These are phyloP conservation scores for Festucalex cinctus DNA, from an alignment of 2,113 vertebrate genomes.

Conservation along the genomic window DNA sequence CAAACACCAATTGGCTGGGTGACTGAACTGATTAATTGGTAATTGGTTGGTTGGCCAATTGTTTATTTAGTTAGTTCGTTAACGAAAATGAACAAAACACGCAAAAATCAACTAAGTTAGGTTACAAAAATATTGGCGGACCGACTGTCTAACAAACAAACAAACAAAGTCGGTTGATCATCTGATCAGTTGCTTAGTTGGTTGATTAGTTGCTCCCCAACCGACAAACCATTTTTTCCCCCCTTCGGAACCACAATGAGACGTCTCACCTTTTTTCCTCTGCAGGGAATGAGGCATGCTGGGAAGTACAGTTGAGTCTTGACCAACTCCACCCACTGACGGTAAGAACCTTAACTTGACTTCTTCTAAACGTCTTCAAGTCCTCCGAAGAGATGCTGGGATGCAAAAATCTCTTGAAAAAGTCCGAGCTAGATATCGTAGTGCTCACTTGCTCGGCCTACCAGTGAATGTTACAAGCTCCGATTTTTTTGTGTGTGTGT, in stretches of 20 bases:
- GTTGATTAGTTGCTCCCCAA: neutral
- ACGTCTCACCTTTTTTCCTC: constrained; percentile 70
- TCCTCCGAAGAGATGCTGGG: constrained; percentile 44
- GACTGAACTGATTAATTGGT: too few species aligned
- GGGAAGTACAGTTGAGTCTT: constrained; percentile 50
- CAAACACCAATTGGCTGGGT: too few species aligned
- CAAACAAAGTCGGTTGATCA: neutral
- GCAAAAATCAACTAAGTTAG: too few species aligned
- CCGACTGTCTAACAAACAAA: neutral
- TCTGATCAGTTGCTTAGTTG: too few species aligned
- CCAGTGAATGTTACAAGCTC: constrained; percentile 63
- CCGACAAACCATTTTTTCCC: neutral
- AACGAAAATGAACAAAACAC: too few species aligned
- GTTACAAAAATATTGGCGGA: neutral
- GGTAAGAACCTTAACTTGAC: constrained; percentile 47
- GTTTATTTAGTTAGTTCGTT: too few species aligned
- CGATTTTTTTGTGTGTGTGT: constrained; percentile 35
- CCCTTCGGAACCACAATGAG: neutral
- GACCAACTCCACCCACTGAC: constrained; percentile 10
- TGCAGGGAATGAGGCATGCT: constrained; percentile 73
- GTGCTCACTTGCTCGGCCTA: constrained; percentile 58
- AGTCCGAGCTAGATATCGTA: constrained; percentile 68
- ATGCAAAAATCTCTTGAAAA: constrained; percentile 54
- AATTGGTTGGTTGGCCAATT: too few species aligned
- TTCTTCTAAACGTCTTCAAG: constrained; percentile 50